These are phyloP conservation scores for Mimas tiliae DNA, from an alignment of 2,888 invertebrate species.

Conservation along the genomic window DNA sequence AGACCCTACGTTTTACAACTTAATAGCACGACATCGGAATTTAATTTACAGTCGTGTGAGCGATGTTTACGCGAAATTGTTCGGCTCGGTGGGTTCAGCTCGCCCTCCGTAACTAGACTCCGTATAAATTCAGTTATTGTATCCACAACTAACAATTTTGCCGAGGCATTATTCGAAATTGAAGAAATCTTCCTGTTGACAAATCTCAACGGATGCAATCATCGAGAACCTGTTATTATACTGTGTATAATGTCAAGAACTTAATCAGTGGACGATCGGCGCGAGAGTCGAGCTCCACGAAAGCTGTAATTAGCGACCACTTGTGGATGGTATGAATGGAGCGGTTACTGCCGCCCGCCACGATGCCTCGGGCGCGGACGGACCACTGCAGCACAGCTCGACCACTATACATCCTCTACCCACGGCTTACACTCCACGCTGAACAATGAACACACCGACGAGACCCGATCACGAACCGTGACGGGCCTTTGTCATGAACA, in stretches of 20 bases:
- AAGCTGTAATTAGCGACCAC: slow-evolving; percentile 73
- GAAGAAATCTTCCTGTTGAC: slow-evolving; percentile 25
- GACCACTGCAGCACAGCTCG: slow-evolving; percentile 35
- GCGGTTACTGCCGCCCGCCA: slow-evolving; percentile 53
- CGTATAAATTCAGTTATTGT: slow-evolving; percentile 53
- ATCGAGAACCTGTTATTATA: slow-evolving; percentile 26
- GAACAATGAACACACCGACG: slow-evolving; percentile 18
- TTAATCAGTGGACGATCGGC: slow-evolving; percentile 68
- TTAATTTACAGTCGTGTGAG: slow-evolving; percentile 65
- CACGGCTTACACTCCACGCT: background rate
- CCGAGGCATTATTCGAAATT: slow-evolving; percentile 25
- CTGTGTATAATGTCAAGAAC: slow-evolving; percentile 61
- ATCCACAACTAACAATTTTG: slow-evolving; percentile 36
- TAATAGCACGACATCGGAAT: slow-evolving; percentile 70
- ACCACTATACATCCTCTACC: background rate
- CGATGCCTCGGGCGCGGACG: slow-evolving; percentile 50
- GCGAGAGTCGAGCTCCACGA: slow-evolving; percentile 46
- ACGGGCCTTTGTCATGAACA: slow-evolving; percentile 35
- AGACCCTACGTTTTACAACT: slow-evolving; percentile 55
- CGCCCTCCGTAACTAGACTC: slow-evolving; percentile 19
- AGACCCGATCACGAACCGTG: slow-evolving; percentile 28
- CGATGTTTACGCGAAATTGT: slow-evolving; percentile 65
- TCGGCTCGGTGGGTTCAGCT: background rate
- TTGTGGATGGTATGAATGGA: slow-evolving; percentile 78
- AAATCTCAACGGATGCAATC: slow-evolving; percentile 25